A percentile compares a stretch with the other conserved stretches of the same genome.
phyloP scores from a whole-genome alignment of 2,113 vertebrate genomes.

The Lathamus discolor region DNA sequence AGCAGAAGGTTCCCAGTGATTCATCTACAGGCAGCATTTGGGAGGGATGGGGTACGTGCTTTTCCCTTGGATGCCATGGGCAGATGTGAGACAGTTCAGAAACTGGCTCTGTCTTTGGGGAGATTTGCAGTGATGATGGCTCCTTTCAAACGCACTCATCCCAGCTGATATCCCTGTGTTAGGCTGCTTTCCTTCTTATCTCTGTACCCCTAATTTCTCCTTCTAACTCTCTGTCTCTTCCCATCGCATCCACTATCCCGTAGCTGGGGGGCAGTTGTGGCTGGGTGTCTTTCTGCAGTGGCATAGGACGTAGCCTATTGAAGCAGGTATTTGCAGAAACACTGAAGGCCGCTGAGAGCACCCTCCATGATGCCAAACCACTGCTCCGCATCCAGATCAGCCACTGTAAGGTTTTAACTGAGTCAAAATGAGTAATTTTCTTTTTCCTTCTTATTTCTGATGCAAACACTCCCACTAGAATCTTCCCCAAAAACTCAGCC shows the following conservation, averaged over 20 bases:
- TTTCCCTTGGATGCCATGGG: rapidly evolving
- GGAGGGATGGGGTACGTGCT: not conserved
- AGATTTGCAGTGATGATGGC: no score
- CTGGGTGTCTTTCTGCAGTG: not conserved
- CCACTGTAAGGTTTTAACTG: not conserved
- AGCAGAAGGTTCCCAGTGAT: not conserved
- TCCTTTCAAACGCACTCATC: rapidly evolving
- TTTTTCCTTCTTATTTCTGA: not conserved
- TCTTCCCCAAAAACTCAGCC: not conserved
- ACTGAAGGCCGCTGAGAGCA: not conserved
- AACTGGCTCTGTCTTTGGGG: not conserved
- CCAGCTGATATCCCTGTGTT: not conserved
- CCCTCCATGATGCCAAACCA: not conserved
- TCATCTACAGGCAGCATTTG: rapidly evolving
- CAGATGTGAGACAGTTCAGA: not conserved
- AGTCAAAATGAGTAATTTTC: not conserved
- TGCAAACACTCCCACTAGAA: not conserved
- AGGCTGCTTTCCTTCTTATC: not conserved
- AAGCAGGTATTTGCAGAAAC: not conserved
- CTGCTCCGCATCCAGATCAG: not conserved
- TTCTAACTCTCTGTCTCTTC: not conserved
- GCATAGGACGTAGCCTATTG: rapidly evolving
- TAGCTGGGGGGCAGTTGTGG: not conserved
- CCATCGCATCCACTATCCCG: rapidly evolving
- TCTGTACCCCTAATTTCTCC: not conserved